These are phyloP conservation scores for Apodemia zela DNA, from an alignment of 2,888 invertebrate species.

Conservation along the genomic window DNA sequence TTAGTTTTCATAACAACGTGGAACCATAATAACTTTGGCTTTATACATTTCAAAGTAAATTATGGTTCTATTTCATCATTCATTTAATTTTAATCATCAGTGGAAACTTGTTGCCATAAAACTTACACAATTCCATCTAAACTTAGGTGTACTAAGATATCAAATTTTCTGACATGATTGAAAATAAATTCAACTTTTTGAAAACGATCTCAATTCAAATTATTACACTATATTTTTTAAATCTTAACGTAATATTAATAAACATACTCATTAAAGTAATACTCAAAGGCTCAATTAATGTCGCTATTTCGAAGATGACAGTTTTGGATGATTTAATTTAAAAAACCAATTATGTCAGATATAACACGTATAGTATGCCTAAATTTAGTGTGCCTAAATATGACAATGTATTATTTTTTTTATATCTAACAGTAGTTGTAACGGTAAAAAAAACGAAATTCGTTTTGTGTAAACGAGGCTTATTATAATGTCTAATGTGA, in stretches of 20 bases:
- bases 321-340: neutral
- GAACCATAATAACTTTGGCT: neutral
- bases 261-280: too few species aligned
- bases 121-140: neutral
- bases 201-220: too few species aligned
- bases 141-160: neutral
- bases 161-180: neutral
- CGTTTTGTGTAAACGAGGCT: conserved; percentile 27
- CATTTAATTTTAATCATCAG: conserved; percentile 1
- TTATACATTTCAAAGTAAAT: neutral
- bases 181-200: neutral
- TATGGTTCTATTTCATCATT: neutral
- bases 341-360: neutral
- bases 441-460: conserved; percentile 10
- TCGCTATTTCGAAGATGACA: neutral
- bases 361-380: neutral
- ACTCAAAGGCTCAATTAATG: neutral
- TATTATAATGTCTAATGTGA: conserved; percentile 19
- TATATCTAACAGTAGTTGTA: neutral
- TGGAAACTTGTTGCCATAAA: conserved; percentile 4
- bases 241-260: too few species aligned
- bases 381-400: neutral
- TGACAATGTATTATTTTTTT: neutral
- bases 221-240: too few species aligned
- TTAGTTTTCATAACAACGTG: neutral